Evolutionary conservation across 2,797 vertebrate species (phyloP), one percentile per base, ranked within the genome.

Genomic region (Naso thynnoides): DNA sequence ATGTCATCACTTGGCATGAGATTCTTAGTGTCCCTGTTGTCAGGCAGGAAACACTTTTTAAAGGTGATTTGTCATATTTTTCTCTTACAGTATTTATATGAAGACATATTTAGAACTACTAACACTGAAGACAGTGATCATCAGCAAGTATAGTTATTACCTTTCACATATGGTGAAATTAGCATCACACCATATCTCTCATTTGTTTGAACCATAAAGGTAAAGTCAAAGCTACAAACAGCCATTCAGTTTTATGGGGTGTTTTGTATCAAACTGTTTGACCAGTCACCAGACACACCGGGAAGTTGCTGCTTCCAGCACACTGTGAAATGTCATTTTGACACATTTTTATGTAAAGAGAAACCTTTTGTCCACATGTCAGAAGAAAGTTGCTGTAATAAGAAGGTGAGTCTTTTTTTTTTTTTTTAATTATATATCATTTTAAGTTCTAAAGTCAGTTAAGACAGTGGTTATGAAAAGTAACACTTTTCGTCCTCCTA

Each of bases 1-100:
- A 55, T 83, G 68, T 66, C 71, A 66, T 23, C 39, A 7, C 44
- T 41, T 31, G 49, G 58, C 31, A 18, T 63, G 26, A 15, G 54
- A 48, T 47, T 57, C 48, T 18, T 24, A 6, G 8, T 33, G 33
- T 58, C 29, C 41, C 23, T 58, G 31, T 50, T 31, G 42, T 54
- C 26, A 53, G 21, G 8, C 26, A 72, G 61, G 21, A 67, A 56
- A 18, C 19, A 21, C 26, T 58, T 74, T 65, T 41, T 38, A 61
- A 47, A 73, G 18, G 6, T 18, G 18, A n/a, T 23, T 44, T 39
- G 27, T 1, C 6, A 1, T 26, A 2, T 4, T 65, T 29, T 21
- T 23, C 11, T 62, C 48, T 58, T 21, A 26, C 9, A 42, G 16
- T 31, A 59, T 39, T 15, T 49, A 49, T 21, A 50, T 49, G 8